Base-by-base conservation (phyloP, 2,113 vertebrate genomes). In the Corythornis vintsioides region DNA sequence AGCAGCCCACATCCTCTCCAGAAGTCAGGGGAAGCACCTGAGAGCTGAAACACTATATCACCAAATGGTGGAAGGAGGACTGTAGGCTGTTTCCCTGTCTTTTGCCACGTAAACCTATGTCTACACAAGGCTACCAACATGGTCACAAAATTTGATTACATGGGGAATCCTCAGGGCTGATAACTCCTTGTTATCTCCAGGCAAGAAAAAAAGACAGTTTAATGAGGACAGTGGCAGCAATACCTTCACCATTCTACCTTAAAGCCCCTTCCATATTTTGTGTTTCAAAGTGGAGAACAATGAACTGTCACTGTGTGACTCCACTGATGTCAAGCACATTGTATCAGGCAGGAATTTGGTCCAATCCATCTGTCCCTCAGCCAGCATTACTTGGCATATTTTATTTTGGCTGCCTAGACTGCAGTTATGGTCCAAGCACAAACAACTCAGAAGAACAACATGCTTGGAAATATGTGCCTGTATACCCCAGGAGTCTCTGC, bases 351-450 rank as follows among this genome's bases (percentile, higher is more conserved):
- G 73, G 65, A 95, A 91, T 69, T 83, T 6, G 3, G 53, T 70
- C 95, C 95, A 89, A 90, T 88, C 67, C 4, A 1, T 71, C 82
- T 71, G 91, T 90, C 29, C 60, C 82, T 75, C 95, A 94, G 96
- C 97, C 97, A 97, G 91, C 83, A 87, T 92, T 83, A 64, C 83
- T 88, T 96, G 97, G 97, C 96, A 17, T 86, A 81, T 96, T 95
- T 96, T 87, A 85, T 88, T 56, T 92, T 91, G 97, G 96, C 97
- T 92, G 86, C 83, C 2, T 28, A 59, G 50, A 19, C 66, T 59
- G 91, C 75, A 76, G 85, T 81, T 91, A 80, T 40, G 63, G 95
- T 95, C 91, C 93, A 81, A 96, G 93, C 90, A 69, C 94, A 92
- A 96, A 89, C 76, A 89, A 94, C 92, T 92, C 92, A 50, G 93